A percentile compares a stretch with the other conserved stretches of the same genome.
phyloP scores from a whole-genome alignment of 2,113 vertebrate genomes.

The Gila orcuttii region DNA sequence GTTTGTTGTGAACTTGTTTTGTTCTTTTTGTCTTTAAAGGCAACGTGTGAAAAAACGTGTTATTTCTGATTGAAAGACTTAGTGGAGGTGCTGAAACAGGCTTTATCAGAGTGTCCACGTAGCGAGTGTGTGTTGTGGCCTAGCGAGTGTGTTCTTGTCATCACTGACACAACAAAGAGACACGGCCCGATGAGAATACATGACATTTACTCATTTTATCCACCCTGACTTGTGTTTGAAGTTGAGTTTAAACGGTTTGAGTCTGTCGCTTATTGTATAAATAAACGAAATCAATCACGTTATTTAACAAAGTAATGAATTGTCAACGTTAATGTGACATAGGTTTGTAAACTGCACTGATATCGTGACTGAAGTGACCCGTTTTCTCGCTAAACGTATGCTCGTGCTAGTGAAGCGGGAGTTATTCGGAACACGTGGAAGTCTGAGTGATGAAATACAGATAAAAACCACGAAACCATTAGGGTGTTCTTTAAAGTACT shows the following conservation, averaged over 20 bases:
- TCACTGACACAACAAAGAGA: constrained; percentile 34
- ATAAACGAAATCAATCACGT: not conserved
- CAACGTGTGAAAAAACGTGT: not conserved
- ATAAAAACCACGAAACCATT: not conserved
- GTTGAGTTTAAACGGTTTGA: too few relatives aligned
- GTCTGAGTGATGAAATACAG: not conserved
- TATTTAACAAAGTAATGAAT: not conserved
- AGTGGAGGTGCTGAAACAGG: too few relatives aligned
- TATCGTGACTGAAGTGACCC: not conserved
- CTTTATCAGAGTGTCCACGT: constrained; percentile 51
- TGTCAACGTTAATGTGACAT: not conserved
- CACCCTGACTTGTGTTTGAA: not conserved
- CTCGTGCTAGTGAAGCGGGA: constrained; percentile 4
- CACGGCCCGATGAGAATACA: not conserved
- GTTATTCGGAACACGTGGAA: not conserved
- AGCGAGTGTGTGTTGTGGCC: constrained; percentile 54
- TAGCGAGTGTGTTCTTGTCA: constrained; percentile 16
- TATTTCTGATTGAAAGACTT: too few relatives aligned
- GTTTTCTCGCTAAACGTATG: not conserved
- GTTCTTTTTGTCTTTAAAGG: not conserved
- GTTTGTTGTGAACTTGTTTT: not conserved
- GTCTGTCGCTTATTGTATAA: not conserved
- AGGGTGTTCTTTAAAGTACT: too few relatives aligned
- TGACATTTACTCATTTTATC: not conserved
- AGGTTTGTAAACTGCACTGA: not conserved